These are phyloP conservation scores for Eutolmus rufibarbis DNA, from an alignment of 2,888 invertebrate genomes.

Conservation along the genomic window DNA sequence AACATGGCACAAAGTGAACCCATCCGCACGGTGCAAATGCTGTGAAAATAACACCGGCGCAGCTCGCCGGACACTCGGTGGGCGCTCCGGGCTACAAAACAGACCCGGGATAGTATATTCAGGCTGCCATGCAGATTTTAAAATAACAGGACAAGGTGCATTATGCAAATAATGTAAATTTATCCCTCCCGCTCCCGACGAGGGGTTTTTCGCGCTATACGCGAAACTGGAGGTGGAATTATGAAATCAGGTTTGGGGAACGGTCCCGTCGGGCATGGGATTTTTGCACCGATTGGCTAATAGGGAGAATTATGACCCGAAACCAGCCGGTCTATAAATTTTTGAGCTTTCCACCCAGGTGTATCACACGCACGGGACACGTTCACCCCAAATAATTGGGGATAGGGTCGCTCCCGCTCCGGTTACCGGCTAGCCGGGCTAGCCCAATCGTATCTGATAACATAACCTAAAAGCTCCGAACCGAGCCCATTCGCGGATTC, in stretches of 20 bases:
- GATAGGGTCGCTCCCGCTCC: not conserved
- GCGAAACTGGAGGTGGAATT: not conserved
- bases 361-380: not conserved
- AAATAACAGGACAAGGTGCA: not conserved
- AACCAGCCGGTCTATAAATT: not conserved
- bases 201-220: not conserved
- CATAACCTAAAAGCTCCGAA: not conserved
- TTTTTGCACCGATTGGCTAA: not conserved
- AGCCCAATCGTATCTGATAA: not conserved
- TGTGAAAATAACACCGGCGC: not conserved
- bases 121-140: not conserved
- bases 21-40: not conserved
- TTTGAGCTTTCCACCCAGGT: not conserved
- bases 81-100: not conserved
- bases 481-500: not conserved
- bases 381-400: not conserved
- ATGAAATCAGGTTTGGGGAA: not conserved
- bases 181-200: not conserved
- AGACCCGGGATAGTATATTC: not conserved
- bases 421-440: not conserved
- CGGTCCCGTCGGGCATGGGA: not conserved
- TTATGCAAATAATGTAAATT: not conserved
- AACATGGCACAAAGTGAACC: not conserved
- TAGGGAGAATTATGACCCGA: not conserved
- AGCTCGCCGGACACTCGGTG: not conserved